Conservation (phyloP, 2,888 invertebrate species). For the Nephrotoma flavescens region DNA sequence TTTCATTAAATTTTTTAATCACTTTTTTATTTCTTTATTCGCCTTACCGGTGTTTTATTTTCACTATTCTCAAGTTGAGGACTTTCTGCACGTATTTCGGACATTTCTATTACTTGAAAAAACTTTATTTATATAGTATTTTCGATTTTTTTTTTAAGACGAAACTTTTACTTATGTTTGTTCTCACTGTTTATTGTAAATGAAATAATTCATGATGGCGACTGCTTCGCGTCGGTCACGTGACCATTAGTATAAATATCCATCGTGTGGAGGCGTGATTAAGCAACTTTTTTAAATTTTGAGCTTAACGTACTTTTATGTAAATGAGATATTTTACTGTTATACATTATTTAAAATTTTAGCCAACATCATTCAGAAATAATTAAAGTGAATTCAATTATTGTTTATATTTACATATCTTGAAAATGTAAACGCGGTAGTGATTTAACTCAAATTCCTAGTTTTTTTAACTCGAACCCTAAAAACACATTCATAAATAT, state of each 20-base stretch:
- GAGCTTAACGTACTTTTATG: neutral
- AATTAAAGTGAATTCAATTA: neutral
- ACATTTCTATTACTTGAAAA: neutral
- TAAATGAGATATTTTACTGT: neutral
- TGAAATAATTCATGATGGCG: neutral
- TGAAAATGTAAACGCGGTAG: too few relatives aligned
- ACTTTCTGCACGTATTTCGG: conserved; percentile 1
- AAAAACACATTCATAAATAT: too few relatives aligned
- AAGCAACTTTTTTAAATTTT: neutral
- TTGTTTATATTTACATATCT: neutral
- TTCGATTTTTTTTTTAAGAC: neutral
- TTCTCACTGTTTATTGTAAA: neutral
- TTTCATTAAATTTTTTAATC: neutral
- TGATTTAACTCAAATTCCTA: too few relatives aligned
- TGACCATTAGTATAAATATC: neutral
- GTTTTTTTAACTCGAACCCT: too few relatives aligned
- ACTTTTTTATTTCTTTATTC: neutral
- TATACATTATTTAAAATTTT: neutral
- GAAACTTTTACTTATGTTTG: neutral
- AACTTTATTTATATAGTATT: neutral
- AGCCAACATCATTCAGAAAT: neutral
- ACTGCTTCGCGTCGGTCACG: neutral
- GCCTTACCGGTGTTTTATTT: neutral
- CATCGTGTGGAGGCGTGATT: neutral
- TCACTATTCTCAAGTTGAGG: neutral